Conservation (phyloP, 2,797 vertebrate genomes). For the Ibycter americanus region DNA sequence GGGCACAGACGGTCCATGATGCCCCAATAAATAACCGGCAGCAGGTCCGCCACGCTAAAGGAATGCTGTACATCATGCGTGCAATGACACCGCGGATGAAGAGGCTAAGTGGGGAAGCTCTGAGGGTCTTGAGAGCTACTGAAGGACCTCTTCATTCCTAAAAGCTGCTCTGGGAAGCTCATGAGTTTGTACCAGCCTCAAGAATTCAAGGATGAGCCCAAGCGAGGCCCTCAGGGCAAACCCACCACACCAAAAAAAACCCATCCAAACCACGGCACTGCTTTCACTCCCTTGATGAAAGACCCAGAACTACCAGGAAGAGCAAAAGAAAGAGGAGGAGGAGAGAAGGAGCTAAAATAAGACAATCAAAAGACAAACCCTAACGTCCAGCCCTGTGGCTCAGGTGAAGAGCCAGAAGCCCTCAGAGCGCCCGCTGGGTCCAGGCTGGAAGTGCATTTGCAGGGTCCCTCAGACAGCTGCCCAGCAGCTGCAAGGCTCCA, state of each 20-base stretch:
- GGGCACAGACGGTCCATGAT: accelerated
- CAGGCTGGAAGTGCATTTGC: neutral
- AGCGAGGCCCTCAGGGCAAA: neutral
- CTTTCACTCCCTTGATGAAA: neutral
- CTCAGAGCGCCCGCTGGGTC: neutral
- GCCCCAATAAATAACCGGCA: accelerated
- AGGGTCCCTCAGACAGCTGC: neutral
- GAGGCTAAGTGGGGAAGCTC: neutral
- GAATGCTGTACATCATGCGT: neutral
- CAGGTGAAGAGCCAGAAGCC: neutral
- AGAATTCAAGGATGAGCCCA: neutral
- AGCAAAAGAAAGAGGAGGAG: neutral
- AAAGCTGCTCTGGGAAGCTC: neutral
- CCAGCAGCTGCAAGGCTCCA: slow-evolving; percentile 1
- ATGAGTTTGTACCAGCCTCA: neutral
- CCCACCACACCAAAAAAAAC: neutral
- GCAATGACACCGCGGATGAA: accelerated
- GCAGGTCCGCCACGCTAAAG: neutral
- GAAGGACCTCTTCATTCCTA: neutral
- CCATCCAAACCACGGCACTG: neutral
- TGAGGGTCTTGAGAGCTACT: neutral
- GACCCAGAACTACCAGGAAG: neutral
- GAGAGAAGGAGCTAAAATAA: neutral
- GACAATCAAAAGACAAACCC: neutral
- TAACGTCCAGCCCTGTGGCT: neutral